phyloP scores from a whole-genome alignment of 2,797 vertebrate species.

The Erethizon dorsatum region DNA sequence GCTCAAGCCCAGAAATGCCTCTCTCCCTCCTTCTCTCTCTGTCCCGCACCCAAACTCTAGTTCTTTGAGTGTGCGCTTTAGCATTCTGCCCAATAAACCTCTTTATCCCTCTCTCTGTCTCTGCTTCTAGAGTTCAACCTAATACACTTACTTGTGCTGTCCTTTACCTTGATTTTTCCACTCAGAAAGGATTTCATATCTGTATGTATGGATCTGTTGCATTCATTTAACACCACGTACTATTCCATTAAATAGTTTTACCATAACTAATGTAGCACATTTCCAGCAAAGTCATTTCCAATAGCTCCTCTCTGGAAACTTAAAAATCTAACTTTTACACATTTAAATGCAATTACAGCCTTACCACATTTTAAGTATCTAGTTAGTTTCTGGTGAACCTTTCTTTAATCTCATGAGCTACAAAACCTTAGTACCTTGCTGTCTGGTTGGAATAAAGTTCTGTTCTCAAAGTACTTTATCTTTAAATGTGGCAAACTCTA shows the following conservation, averaged over 20 bases:
- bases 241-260: constrained; percentile 31
- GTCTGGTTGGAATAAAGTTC: constrained; percentile 48
- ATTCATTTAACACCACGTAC: constrained; percentile 52
- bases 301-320: constrained; percentile 61
- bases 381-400: not conserved
- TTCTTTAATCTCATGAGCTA: constrained; percentile 49
- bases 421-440: constrained; percentile 64
- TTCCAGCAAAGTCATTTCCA: constrained; percentile 55
- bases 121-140: constrained; percentile 2
- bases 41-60: not conserved
- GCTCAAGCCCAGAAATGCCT: not conserved
- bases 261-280: constrained; percentile 64
- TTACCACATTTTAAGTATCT: constrained; percentile 65
- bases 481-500: constrained; percentile 25
- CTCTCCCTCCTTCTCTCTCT: not conserved
- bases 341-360: constrained; percentile 67
- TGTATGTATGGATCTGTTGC: not conserved
- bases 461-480: constrained; percentile 60
- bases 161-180: not conserved
- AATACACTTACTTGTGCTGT: not conserved
- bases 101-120: not conserved
- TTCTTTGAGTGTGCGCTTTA: not conserved
- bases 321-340: constrained; percentile 69
- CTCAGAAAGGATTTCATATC: constrained; percentile 29
- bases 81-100: not conserved